Base-by-base conservation (phyloP, 2,888 invertebrate genomes). In the Drepanosiphum platanoidis region DNA sequence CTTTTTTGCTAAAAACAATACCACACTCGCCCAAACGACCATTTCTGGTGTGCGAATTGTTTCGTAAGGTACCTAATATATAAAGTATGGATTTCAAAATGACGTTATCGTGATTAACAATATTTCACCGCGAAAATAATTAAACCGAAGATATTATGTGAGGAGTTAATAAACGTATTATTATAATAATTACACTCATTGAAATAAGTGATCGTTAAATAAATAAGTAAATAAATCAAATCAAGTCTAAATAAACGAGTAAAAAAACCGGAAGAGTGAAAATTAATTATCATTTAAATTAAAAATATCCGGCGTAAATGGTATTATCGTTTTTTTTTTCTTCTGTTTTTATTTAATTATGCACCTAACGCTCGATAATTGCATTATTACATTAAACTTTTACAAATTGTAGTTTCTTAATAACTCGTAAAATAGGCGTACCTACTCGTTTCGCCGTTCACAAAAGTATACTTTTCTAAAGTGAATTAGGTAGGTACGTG, bases 201-300 rank as follows among this genome's bases (percentile, higher is more conserved):
- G 58, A 75, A 58, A 58, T 61, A 61, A 77, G 61, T 36, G 18
- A 61, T 39, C 22, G 61, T 64, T 39, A 77, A 64, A 39, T 77
- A 18, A 77, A 64, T 39, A 64, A 39, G 52, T 52, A 39, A 61
- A n/a, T n/a, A n/a, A n/a, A n/a, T n/a, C n/a, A n/a, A n/a, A n/a
- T n/a, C n/a, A n/a, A n/a, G n/a, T n/a, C n/a, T n/a, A n/a, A n/a
- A n/a, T n/a, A n/a, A n/a, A n/a, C n/a, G n/a, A n/a, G n/a, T n/a
- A n/a, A n/a, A n/a, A n/a, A n/a, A n/a, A 77, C 34, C 22, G 15
- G 22, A 64, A 39, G n/a, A 64, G 39, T 77, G 15, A 39, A 77
- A 64, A 64, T 77, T 39, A 77, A 77, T 61, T 77, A 64, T 39
- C 52, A 39, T 77, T 77, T 22, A 39, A 77, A 77, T 64, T 75